These are phyloP conservation scores for Tetranychus piercei DNA, from an alignment of 2,888 invertebrate genomes.

Conservation along the genomic window DNA sequence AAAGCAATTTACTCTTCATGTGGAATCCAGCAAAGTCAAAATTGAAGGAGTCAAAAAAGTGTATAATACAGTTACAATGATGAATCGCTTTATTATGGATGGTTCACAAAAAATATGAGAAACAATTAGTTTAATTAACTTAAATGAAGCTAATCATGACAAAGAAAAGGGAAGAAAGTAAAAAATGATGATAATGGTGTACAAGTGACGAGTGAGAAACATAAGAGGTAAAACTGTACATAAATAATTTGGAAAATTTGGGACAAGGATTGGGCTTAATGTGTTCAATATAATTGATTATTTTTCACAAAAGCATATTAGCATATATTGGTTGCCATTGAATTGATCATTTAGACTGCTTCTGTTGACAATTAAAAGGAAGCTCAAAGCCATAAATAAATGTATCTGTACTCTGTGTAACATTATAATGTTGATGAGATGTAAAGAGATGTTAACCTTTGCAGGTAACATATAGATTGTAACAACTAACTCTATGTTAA, in stretches of 20 bases:
- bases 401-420: no score
- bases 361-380: not conserved
- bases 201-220: not conserved
- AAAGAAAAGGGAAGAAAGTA: not conserved
- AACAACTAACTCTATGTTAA: no score
- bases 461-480: no score
- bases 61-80: not conserved
- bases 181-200: not conserved
- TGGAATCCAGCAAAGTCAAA: not conserved
- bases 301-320: not conserved
- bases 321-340: not conserved
- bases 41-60: not conserved
- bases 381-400: no score
- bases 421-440: no score
- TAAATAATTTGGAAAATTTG: not conserved
- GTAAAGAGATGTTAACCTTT: no score
- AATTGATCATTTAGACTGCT: not conserved
- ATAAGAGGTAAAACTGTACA: not conserved
- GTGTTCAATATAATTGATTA: not conserved
- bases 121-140: slow-evolving; percentile 1
- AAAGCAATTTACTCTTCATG: not conserved
- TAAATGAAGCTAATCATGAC: not conserved
- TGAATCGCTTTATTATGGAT: not conserved
- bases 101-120: not conserved
- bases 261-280: no score